These are phyloP conservation scores for Tenrec ecaudatus DNA, from an alignment of 2,113 vertebrate species.

Conservation along the genomic window DNA sequence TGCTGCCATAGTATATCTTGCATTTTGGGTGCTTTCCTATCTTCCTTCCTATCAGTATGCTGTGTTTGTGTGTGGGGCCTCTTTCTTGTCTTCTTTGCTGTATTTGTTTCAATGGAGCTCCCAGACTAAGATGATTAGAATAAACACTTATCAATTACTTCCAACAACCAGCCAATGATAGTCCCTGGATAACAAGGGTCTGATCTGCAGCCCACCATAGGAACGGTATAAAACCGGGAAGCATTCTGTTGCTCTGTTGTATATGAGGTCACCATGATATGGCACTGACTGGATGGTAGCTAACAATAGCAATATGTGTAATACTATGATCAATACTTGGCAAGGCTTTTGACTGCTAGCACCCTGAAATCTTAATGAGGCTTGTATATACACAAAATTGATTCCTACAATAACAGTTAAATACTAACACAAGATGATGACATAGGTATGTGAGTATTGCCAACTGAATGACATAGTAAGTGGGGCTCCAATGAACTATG, in stretches of 20 bases:
- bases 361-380: not conserved
- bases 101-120: not conserved
- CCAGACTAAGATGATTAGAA: not conserved
- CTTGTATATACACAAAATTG: not conserved
- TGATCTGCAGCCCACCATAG: not conserved
- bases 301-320: not conserved
- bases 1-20: too few species aligned
- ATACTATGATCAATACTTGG: not conserved
- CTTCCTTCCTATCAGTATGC: too few species aligned
- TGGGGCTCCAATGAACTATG: accelerated
- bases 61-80: too few species aligned
- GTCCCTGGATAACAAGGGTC: not conserved
- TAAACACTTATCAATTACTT: not conserved
- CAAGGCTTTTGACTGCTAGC: not conserved
- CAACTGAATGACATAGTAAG: not conserved
- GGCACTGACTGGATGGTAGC: not conserved
- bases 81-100: not conserved
- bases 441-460: not conserved
- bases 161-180: not conserved
- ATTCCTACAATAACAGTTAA: not conserved
- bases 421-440: not conserved
- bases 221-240: not conserved
- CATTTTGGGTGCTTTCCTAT: too few species aligned
- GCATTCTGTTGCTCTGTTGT: not conserved
- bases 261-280: not conserved